Base-by-base conservation (phyloP, 2,797 vertebrate species). In the Aulostomus chinensis region DNA sequence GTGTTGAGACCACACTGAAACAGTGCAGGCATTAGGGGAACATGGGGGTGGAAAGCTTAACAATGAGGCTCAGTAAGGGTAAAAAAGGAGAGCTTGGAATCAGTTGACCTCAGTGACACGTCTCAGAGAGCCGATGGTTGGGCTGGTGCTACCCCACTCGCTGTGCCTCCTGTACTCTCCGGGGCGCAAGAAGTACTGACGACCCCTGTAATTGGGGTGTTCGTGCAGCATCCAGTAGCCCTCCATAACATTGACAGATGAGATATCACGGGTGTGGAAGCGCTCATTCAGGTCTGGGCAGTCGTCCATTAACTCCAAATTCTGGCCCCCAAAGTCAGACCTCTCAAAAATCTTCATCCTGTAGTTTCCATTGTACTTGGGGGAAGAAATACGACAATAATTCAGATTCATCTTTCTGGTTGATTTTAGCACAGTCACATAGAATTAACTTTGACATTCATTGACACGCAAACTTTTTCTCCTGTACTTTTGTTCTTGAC, bases 151-250 rank as follows among this genome's bases (percentile, higher is more conserved):
- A 7, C 90, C 91, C 91, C 91, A 92, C 52, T 93, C 92, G 2
- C 53, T 81, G 69, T 88, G 80, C 61, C 88, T 87, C 74, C 89
- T 86, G 87, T 92, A 93, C 76, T 93, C 89, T 12, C 90, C 91
- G 0, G 91, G 91, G 21, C 70, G 83, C 80, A 93, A 42, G 88
- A 91, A 92, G 68, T 86, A 93, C 83, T 93, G 92, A 31, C 90
- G 86, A 2, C 92, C 91, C 57, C 85, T 89, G 80, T 92, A 92
- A 36, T 91, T 84, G 47, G 91, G 85, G 58, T 93, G 92, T 67
- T 93, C 92, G 0, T 92, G 89, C 72, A 93, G 86, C 28, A 88
- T 91, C 92, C 92, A 93, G 86, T 91, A 93, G 62, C 91, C 91
- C 58, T 92, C 91, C 82, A 90, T 86, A 41, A 92, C 90, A 2